These are phyloP conservation scores for Lycophotia porphyrea DNA, from an alignment of 2,888 invertebrate genomes.

Conservation along the genomic window DNA sequence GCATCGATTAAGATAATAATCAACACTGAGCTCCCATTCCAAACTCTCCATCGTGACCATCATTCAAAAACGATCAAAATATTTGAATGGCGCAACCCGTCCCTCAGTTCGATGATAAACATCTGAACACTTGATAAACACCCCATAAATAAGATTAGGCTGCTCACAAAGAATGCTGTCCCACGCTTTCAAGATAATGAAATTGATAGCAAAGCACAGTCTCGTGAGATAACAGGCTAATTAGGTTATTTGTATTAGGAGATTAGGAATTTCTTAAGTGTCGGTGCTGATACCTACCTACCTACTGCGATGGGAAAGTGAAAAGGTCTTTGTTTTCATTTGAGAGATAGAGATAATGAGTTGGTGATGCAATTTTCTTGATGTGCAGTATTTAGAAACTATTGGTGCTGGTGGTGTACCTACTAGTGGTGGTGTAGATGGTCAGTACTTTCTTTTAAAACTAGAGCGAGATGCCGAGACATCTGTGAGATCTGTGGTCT, in stretches of 20 bases:
- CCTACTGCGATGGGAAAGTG: conserved; percentile 49
- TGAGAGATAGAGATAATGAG: conserved; percentile 15
- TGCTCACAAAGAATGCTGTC: conserved; percentile 64
- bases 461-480: neutral
- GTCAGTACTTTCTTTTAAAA: neutral
- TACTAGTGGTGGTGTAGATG: no score
- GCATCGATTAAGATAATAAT: conserved; percentile 46
- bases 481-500: neutral
- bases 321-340: conserved; percentile 46
- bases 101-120: conserved; percentile 52
- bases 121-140: conserved; percentile 66
- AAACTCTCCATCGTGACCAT: conserved; percentile 48
- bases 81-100: conserved; percentile 56
- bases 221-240: conserved; percentile 65
- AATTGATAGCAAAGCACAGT: conserved; percentile 64
- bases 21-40: conserved; percentile 45
- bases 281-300: conserved; percentile 42
- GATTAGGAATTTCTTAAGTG: conserved; percentile 64
- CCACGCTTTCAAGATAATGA: conserved; percentile 67
- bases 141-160: conserved; percentile 67
- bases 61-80: conserved; percentile 65
- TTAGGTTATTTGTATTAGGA: conserved; percentile 70
- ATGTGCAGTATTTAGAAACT: neutral
- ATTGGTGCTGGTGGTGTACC: no score
- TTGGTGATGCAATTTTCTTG: neutral